These are phyloP conservation scores for Thereva nobilitata DNA, from an alignment of 2,888 invertebrate genomes.

Conservation along the genomic window DNA sequence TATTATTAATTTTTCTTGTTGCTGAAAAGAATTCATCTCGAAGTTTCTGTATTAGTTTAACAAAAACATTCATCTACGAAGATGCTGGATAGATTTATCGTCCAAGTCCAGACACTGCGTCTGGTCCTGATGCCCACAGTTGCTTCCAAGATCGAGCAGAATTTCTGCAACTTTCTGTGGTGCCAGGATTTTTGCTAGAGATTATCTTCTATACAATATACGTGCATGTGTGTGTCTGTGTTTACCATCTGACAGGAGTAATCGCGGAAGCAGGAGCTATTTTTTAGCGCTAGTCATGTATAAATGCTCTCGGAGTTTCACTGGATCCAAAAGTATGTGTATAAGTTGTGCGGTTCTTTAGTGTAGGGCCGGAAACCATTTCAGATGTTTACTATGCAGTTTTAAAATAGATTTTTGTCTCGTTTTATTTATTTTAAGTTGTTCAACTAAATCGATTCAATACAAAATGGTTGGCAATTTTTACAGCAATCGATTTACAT, in stretches of 20 bases:
- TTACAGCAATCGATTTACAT: too few relatives aligned
- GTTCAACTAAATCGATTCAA: too few relatives aligned
- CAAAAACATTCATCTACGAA: conserved; percentile 47
- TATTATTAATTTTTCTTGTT: conserved; percentile 48
- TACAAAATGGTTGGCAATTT: too few relatives aligned
- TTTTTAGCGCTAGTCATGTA: background rate
- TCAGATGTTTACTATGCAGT: conserved; percentile 34
- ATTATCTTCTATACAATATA: too few relatives aligned
- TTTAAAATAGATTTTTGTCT: too few relatives aligned
- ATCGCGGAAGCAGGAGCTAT: conserved; percentile 2
- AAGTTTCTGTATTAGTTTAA: conserved; percentile 48
- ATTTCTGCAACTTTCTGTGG: conserved; percentile 31
- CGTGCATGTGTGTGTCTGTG: conserved; percentile 8
- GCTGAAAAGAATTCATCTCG: conserved; percentile 48
- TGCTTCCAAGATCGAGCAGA: background rate
- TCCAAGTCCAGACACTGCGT: conserved; percentile 54
- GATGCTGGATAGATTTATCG: conserved; percentile 52
- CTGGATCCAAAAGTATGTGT: conserved; percentile 14
- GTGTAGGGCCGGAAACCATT: conserved; percentile 32
- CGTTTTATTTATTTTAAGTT: too few relatives aligned
- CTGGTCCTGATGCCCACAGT: conserved; percentile 46
- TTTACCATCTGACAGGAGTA: conserved; percentile 12
- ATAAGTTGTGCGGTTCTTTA: conserved; percentile 20
- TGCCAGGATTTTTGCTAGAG: conserved; percentile 17
- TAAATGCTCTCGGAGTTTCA: conserved; percentile 14